Percentiles rank a stretch among this genome's conserved stretches.
Conservation (phyloP, 2,797 vertebrate species). For the Hybognathus amarus region DNA sequence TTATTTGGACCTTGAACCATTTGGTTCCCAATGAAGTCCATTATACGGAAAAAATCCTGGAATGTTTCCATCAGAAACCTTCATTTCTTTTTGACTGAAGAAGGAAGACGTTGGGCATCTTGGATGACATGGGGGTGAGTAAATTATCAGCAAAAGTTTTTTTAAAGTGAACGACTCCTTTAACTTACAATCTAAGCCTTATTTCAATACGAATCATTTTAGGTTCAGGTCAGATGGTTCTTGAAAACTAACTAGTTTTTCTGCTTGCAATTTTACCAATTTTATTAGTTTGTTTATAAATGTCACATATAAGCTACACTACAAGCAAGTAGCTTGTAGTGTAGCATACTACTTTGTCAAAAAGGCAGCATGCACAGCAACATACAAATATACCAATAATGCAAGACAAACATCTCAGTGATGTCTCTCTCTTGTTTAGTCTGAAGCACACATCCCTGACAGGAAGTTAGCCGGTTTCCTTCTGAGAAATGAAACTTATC, state of each 20-base stretch:
- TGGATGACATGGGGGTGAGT: too few relatives aligned
- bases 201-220: neutral
- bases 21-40: too few relatives aligned
- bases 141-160: too few relatives aligned
- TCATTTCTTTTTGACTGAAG: too few relatives aligned
- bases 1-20: too few relatives aligned
- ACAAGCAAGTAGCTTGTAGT: neutral
- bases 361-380: neutral
- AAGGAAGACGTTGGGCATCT: too few relatives aligned
- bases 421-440: conserved; percentile 80
- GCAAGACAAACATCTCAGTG: conserved; percentile 65
- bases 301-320: too few relatives aligned
- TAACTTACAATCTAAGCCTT: neutral
- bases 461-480: conserved; percentile 81
- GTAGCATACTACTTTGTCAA: neutral
- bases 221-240: neutral
- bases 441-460: conserved; percentile 81
- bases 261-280: neutral
- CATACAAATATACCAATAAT: conserved; percentile 32
- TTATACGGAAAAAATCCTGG: too few relatives aligned
- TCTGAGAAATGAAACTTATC: conserved; percentile 67
- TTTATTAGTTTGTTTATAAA: neutral
- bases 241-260: neutral
- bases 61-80: too few relatives aligned
- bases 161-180: too few relatives aligned